A percentile compares a stretch with the other conserved stretches of the same genome.
phyloP scores from a whole-genome alignment of 2,888 invertebrate genomes.

The Dromius quadrimaculatus region DNA sequence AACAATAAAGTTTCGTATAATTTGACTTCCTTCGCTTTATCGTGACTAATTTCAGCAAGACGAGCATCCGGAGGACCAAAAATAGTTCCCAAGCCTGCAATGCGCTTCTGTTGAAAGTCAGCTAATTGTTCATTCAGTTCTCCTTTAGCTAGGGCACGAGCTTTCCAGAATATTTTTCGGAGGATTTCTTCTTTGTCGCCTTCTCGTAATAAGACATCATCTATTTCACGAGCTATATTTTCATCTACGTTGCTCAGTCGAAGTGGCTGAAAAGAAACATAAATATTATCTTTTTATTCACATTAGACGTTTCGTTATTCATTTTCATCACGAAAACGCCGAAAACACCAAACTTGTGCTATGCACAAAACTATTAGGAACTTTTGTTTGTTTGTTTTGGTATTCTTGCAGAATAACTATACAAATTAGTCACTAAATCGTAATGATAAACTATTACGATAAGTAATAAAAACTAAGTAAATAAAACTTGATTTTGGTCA shows the following conservation, averaged over 20 bases:
- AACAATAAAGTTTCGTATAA: conserved; percentile 80
- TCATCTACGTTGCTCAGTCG: conserved; percentile 86
- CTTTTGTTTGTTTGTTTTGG: no score
- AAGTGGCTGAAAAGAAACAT: conserved; percentile 74
- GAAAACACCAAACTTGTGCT: conserved; percentile 59
- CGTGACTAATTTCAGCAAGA: conserved; percentile 82
- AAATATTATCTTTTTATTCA: conserved; percentile 13
- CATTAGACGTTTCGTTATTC: neutral
- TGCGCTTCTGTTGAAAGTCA: conserved; percentile 87
- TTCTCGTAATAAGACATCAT: conserved; percentile 85
- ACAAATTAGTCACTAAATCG: no score
- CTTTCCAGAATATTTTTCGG: conserved; percentile 90
- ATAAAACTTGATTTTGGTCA: no score
- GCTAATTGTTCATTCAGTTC: conserved; percentile 83
- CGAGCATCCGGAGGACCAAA: conserved; percentile 89
- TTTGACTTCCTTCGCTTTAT: conserved; percentile 81
- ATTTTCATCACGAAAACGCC: conserved; percentile 59
- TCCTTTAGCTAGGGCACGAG: conserved; percentile 85
- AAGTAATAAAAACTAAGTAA: no score
- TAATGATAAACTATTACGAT: no score
- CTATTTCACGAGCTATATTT: conserved; percentile 89
- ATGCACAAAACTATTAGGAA: no score
- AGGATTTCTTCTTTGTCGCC: conserved; percentile 91
- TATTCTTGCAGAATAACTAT: no score
- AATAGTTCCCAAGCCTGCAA: conserved; percentile 88